Conservation (phyloP, 2,797 vertebrate species). For the Eupleurogrammus muticus region DNA sequence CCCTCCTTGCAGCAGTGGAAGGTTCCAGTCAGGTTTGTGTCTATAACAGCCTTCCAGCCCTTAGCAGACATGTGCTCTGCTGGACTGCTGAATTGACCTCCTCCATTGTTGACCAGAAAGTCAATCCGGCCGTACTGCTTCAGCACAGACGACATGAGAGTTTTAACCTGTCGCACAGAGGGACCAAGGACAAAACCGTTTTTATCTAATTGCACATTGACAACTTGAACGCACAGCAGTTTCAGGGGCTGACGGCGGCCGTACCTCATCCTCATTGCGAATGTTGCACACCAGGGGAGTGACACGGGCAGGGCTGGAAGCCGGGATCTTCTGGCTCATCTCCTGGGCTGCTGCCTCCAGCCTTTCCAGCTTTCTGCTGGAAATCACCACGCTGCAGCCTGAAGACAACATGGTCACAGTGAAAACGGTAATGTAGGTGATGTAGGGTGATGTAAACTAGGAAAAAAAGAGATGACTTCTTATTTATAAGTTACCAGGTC, state of each 20-base stretch:
- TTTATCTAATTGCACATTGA: fast-evolving
- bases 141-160: conserved; percentile 87
- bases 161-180: conserved; percentile 85
- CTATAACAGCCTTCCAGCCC: conserved; percentile 95
- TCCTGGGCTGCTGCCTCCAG: conserved; percentile 86
- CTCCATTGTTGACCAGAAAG: conserved; percentile 95
- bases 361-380: conserved; percentile 89
- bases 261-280: conserved; percentile 91
- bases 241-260: not conserved
- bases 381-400: conserved; percentile 95
- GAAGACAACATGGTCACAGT: conserved; percentile 11
- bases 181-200: not conserved
- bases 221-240: not conserved
- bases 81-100: conserved; percentile 90
- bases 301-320: conserved; percentile 75
- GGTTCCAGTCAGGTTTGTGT: conserved; percentile 95
- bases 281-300: conserved; percentile 92
- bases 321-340: conserved; percentile 80
- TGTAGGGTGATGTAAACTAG: not conserved
- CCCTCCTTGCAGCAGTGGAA: conserved; percentile 96
- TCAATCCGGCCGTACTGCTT: conserved; percentile 86
- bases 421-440: not conserved
- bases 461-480: not conserved
- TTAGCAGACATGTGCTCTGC: conserved; percentile 86
- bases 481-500: not conserved